Base-by-base conservation (phyloP, 2,888 invertebrate genomes). In the Stramonita haemastoma region DNA sequence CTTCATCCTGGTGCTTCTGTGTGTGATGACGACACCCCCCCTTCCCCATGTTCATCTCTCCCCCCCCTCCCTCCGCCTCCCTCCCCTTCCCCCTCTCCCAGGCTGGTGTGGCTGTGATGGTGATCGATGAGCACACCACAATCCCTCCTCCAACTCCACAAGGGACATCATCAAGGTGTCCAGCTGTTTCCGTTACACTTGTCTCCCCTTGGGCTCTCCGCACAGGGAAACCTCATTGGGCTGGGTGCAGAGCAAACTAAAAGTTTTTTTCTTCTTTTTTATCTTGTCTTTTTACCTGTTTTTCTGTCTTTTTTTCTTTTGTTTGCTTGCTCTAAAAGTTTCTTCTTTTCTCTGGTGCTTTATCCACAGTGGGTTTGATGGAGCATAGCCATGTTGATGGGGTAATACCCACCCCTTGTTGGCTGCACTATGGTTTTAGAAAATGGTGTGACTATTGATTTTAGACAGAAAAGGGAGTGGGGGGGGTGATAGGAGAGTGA, bases 121-220 rank as follows among this genome's bases (percentile, higher is more conserved):
- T 81, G 17, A 81, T 81, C 34, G 81, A 81, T 81, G 34, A 34
- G 17, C 34, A 32, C 11, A 34, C 17, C 11, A 13, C 17, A 34
- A 29, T 13, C 34, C 22, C 29, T 29, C 34, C 26, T 11, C 11
- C 29, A 32, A 81, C 11, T 17, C 32, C 81, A 32, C 34, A 77
- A 29, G 29, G 34, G 81, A 81, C 34, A 29, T 66, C 66, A 81
- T 32, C 81, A 81, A 81, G 81, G 81, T 81, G 81, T 32, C 81
- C 81, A 29, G 81, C 81, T 34, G 81, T 81, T 81, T 81, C 81
- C 81, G 34, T 34, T 34, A 34, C 29, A 81, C 34, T 81, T 81
- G 32, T 34, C 81, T 81, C 34, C 81, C 34, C 81, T 11, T 34
- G 81, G 17, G 81, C 11, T 81, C 81, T 81, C 34, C 22, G 2